Evolutionary conservation across 2,888 invertebrate species (phyloP).

Genomic region (Drosophila infuscata): DNA sequence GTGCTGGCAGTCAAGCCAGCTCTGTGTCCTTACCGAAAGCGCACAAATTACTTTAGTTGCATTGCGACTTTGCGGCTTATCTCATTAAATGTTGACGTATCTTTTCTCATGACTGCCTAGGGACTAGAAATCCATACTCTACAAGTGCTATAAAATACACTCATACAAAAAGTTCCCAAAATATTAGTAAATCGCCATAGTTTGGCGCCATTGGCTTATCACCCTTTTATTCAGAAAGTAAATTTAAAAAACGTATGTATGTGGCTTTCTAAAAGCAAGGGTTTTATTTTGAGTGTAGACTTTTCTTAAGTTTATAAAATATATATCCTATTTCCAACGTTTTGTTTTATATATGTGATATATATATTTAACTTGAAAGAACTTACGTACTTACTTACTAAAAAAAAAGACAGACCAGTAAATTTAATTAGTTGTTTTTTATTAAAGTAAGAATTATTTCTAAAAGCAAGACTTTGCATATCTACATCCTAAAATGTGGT

Average conservation of each 20-base stretch:
- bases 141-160: not conserved
- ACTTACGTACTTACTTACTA: not conserved
- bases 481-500: not conserved
- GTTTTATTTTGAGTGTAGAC: not conserved
- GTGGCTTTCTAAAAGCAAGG: not conserved
- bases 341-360: not conserved
- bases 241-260: not conserved
- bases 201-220: not conserved
- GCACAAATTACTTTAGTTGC: slow-evolving; percentile 68
- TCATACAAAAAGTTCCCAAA: not conserved
- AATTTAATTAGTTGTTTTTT: not conserved
- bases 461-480: not conserved
- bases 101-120: not conserved
- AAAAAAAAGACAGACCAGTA: not conserved
- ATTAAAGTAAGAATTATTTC: not conserved
- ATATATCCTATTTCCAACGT: not conserved
- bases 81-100: slow-evolving; percentile 62
- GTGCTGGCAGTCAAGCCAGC: slow-evolving; percentile 35
- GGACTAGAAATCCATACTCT: not conserved
- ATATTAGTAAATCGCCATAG: not conserved
- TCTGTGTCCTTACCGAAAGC: slow-evolving; percentile 20
- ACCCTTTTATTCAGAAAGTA: not conserved
- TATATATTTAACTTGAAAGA: not conserved
- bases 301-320: not conserved
- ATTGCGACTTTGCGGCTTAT: slow-evolving; percentile 48